Percentiles rank a stretch among this genome's conserved stretches.
Evolutionary conservation across 2,888 invertebrate genomes (phyloP).

Genomic region (Dynastes grantii): DNA sequence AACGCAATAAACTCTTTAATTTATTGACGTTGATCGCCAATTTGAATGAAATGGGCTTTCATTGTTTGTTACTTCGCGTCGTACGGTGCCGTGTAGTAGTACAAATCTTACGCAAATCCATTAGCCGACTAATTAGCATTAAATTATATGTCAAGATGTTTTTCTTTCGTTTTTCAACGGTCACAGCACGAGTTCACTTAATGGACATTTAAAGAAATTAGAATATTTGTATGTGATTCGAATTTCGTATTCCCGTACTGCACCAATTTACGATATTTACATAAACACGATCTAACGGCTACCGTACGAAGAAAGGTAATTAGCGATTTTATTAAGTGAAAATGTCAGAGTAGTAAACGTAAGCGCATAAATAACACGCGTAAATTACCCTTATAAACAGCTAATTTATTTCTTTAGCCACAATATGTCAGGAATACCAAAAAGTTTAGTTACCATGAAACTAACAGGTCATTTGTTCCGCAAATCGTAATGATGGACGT

Average conservation of each 20-base stretch:
- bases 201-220: slow-evolving; percentile 13
- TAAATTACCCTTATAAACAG: neutral
- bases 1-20: slow-evolving; percentile 25
- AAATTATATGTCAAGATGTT: slow-evolving; percentile 34
- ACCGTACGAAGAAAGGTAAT: slow-evolving; percentile 7
- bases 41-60: slow-evolving; percentile 36
- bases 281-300: neutral
- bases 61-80: slow-evolving; percentile 22
- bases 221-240: neutral
- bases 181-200: neutral
- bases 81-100: slow-evolving; percentile 15
- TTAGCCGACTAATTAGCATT: slow-evolving; percentile 35
- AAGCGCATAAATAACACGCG: neutral
- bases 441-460: too few species aligned
- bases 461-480: too few species aligned
- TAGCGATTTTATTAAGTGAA: neutral
- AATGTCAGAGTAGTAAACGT: neutral
- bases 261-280: neutral
- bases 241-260: neutral
- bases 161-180: slow-evolving; percentile 6
- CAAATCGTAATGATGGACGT: too few species aligned
- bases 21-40: slow-evolving; percentile 37
- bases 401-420: neutral
- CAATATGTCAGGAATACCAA: too few species aligned
- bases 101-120: slow-evolving; percentile 37